phyloP scores from a whole-genome alignment of 2,888 invertebrate species.

The Pyrochroa serraticornis region DNA sequence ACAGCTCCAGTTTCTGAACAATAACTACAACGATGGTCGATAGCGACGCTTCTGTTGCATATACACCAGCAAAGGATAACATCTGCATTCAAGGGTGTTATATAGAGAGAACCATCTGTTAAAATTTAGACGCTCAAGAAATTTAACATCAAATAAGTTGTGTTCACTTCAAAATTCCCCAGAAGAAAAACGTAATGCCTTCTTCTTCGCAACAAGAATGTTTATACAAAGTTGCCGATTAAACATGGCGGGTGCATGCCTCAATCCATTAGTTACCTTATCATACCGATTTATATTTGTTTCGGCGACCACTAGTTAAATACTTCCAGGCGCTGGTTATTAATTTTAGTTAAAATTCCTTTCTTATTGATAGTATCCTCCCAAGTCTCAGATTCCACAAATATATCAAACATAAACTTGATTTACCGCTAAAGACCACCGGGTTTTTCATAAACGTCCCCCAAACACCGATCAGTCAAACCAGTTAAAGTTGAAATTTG shows the following conservation, averaged over 20 bases:
- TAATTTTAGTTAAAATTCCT: constrained; percentile 56
- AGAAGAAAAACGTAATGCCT: not conserved
- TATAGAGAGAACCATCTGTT: no score
- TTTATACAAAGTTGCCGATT: constrained; percentile 46
- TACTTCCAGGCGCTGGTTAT: constrained; percentile 47
- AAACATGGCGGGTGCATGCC: constrained; percentile 44
- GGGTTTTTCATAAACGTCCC: constrained; percentile 26
- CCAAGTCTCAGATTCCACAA: constrained; percentile 43
- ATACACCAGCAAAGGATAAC: not conserved
- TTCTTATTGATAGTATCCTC: constrained; percentile 46
- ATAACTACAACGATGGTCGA: not conserved
- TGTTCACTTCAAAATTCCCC: not conserved
- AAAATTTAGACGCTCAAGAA: no score
- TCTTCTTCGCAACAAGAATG: constrained; percentile 39
- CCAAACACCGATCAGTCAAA: constrained; percentile 25
- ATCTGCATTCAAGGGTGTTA: no score
- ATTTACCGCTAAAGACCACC: constrained; percentile 25
- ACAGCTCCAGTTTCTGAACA: no score
- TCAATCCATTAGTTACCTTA: constrained; percentile 49
- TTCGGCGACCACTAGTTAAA: constrained; percentile 49
- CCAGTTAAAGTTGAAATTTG: constrained; percentile 13
- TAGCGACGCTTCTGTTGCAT: not conserved
- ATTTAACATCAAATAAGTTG: not conserved
- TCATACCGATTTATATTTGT: constrained; percentile 52
- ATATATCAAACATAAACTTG: constrained; percentile 31